Base-by-base conservation (phyloP, 1,140 invertebrate genomes). In the Rhopalosiphum padi region DNA sequence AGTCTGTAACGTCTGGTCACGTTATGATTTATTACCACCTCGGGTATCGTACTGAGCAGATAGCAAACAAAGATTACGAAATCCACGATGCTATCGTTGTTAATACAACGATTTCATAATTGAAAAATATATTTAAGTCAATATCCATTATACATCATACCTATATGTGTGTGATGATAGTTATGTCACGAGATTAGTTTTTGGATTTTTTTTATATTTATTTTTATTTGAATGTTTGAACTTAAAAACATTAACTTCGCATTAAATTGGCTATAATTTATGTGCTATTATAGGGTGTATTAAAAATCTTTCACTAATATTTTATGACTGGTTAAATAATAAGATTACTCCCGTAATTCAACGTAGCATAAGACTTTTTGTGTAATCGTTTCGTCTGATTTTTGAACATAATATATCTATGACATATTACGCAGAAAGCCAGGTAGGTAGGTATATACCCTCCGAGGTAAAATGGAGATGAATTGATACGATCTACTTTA, bases 1-100 rank as follows among this genome's bases (percentile, higher is more conserved):
- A 68, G 23, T 30, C 7, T 43, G 41, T 55, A 30, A 55, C 51
- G 89, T 25, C n/a, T 90, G 88, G 23, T 68, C 77, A 55, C 30
- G 41, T 77, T 91, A 77, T 91, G 90, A 91, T 91, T 91, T 91
- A 77, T 77, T 90, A 77, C 60, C 55, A 30, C 23, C 30, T 18
- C 30, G 53, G 37, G 22, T 68, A n/a, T 46, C 15, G 7, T 90
- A 30, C 30, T 1, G 35, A n/a, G 51, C 48, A 89, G 37, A 90
- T 68, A n/a, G 55, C 53, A 35, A 68, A 43, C 90, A 46, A 1
- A 77, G 89, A 90, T 90, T 90, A n/a, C 41, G 37, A 90, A 21
- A 68, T 90, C 25, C 25, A 3, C 6, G 77, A 83, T 83, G 77
- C 77, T 37, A 83, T 83, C 83, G 5, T 41, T 41, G 83, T 85